phyloP scores from a whole-genome alignment of 2,113 vertebrate genomes.

The Symphodus melops region DNA sequence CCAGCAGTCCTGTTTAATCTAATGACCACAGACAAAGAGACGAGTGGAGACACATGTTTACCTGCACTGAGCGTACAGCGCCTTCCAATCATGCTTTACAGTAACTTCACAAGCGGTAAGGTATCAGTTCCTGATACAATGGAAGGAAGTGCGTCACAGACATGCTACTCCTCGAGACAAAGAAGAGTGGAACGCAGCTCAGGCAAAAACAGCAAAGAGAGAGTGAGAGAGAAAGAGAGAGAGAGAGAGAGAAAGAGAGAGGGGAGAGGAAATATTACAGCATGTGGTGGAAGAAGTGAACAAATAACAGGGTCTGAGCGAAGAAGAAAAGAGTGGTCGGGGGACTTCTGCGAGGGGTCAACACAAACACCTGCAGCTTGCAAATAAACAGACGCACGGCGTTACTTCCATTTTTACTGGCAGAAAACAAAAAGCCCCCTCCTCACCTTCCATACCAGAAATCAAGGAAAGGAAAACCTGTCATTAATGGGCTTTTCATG shows the following conservation, averaged over 20 bases:
- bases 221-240: constrained; percentile 49
- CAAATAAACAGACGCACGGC: constrained; percentile 62
- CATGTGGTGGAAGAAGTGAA: constrained; percentile 80
- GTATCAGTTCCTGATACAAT: constrained; percentile 82
- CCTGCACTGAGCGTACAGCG: constrained; percentile 19
- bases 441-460: constrained; percentile 41
- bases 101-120: constrained; percentile 63
- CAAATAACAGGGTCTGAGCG: constrained; percentile 67
- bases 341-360: constrained; percentile 68
- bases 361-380: constrained; percentile 62
- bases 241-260: constrained; percentile 53
- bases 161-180: constrained; percentile 67
- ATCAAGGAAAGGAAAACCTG: constrained; percentile 55
- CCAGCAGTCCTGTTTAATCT: constrained; percentile 1
- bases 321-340: constrained; percentile 64
- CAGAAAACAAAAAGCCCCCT: constrained; percentile 45
- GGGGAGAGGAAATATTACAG: constrained; percentile 69
- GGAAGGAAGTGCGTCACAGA: constrained; percentile 85
- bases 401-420: constrained; percentile 60
- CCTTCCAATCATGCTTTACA: constrained; percentile 61
- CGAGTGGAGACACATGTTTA: constrained; percentile 23
- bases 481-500: constrained; percentile 26
- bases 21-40: constrained; percentile 7
- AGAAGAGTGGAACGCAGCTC: constrained; percentile 78
- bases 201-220: constrained; percentile 65